Evolutionary conservation across 2,113 vertebrate genomes (phyloP).

Genomic region (Siniperca chuatsi): DNA sequence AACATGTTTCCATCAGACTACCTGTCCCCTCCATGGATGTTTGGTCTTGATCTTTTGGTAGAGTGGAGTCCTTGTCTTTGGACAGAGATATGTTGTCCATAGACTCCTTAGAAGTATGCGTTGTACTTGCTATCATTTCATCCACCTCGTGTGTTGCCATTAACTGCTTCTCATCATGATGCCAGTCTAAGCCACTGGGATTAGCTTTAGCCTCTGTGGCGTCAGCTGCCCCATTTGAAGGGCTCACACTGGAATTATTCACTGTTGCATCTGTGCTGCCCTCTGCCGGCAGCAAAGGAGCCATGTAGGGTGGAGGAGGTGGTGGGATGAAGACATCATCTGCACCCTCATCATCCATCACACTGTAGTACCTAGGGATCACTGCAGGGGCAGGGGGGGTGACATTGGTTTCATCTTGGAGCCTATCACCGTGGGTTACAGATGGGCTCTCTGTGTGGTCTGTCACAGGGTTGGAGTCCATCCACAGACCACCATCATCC

Average conservation of each 20-base stretch:
- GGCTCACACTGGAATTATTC: slow-evolving; percentile 55
- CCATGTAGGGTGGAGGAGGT: not conserved
- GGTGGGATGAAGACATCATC: slow-evolving; percentile 53
- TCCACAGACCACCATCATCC: slow-evolving; percentile 46
- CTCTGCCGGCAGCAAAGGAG: slow-evolving; percentile 44
- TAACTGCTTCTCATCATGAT: slow-evolving; percentile 56
- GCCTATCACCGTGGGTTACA: not conserved
- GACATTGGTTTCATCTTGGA: not conserved
- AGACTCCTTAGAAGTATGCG: slow-evolving; percentile 15
- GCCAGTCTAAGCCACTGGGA: slow-evolving; percentile 73
- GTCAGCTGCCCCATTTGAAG: slow-evolving; percentile 57
- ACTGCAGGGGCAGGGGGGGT: not conserved
- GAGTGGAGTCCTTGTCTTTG: slow-evolving; percentile 21
- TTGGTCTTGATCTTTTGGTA: slow-evolving; percentile 25
- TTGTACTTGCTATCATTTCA: slow-evolving; percentile 25
- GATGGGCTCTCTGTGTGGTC: slow-evolving; percentile 18
- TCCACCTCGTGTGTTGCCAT: slow-evolving; percentile 41
- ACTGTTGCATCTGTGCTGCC: slow-evolving; percentile 25
- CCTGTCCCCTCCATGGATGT: slow-evolving; percentile 12
- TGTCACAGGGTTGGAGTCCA: slow-evolving; percentile 9
- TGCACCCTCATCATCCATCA: slow-evolving; percentile 51
- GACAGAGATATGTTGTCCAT: slow-evolving; percentile 11
- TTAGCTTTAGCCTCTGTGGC: slow-evolving; percentile 71
- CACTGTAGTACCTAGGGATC: slow-evolving; percentile 14
- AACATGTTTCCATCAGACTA: slow-evolving; percentile 21